phyloP scores from a whole-genome alignment of 2,797 vertebrate genomes.

The Morus bassanus region DNA sequence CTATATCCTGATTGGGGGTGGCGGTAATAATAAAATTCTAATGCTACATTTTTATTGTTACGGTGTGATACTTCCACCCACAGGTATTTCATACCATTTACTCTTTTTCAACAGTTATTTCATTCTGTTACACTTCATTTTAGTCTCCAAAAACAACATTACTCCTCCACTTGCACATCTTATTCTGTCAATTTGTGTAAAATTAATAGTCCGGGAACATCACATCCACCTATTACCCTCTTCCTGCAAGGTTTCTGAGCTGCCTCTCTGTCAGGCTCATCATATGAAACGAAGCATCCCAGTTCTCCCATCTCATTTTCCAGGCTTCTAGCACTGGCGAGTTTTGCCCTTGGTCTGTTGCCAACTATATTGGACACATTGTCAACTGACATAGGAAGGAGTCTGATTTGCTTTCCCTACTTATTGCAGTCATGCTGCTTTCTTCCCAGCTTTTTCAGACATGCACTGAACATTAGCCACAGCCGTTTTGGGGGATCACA shows the following conservation, averaged over 20 bases:
- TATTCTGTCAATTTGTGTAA: background rate
- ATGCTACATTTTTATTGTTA: background rate
- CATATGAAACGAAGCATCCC: background rate
- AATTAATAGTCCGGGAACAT: background rate
- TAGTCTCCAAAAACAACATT: background rate
- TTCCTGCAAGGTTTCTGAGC: background rate
- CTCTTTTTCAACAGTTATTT: background rate
- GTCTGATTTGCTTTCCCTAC: background rate
- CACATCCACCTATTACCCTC: background rate
- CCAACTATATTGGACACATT: background rate
- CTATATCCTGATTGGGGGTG: background rate
- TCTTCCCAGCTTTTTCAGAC: background rate
- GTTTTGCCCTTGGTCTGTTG: background rate
- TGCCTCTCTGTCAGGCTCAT: background rate
- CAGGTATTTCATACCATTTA: background rate
- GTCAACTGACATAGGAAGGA: background rate
- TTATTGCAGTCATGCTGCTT: background rate
- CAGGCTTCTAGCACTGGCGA: background rate
- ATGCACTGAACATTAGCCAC: background rate
- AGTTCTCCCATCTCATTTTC: background rate
- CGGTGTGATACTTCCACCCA: background rate
- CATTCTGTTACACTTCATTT: background rate
- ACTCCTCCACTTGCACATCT: background rate
- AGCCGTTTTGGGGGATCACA: background rate
- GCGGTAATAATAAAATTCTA: background rate